Percentiles rank a stretch among this genome's conserved stretches.
These are phyloP conservation scores for Cnemophilus loriae DNA, from an alignment of 2,113 vertebrate species.

Conservation along the genomic window DNA sequence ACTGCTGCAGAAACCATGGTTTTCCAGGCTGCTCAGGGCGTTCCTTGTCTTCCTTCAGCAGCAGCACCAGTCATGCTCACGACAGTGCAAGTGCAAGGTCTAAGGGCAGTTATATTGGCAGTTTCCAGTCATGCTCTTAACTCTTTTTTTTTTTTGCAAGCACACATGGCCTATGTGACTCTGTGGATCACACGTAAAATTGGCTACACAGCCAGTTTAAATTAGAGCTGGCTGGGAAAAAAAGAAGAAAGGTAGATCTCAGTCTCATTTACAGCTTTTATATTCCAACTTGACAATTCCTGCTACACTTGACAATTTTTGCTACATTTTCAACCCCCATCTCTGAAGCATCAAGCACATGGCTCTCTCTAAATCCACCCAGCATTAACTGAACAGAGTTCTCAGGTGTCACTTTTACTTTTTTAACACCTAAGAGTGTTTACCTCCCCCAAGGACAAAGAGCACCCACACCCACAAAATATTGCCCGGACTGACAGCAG, in stretches of 20 bases:
- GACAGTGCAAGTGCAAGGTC: neutral
- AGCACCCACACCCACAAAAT: neutral
- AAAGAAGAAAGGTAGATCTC: neutral
- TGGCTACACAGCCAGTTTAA: neutral
- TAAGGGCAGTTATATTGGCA: neutral
- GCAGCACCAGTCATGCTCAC: neutral
- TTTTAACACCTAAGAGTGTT: neutral
- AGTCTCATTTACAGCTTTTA: neutral
- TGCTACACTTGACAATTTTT: neutral
- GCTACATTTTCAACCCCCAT: neutral
- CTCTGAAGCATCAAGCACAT: neutral
- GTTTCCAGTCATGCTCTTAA: neutral
- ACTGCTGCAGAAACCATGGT: neutral
- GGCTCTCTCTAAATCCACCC: neutral
- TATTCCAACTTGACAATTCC: neutral
- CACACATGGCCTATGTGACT: fast-evolving
- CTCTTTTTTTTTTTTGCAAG: neutral
- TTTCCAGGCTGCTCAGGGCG: neutral
- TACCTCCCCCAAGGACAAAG: neutral
- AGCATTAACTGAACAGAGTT: neutral
- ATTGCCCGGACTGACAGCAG: neutral
- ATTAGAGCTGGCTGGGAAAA: neutral
- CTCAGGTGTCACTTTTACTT: neutral
- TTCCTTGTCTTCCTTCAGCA: neutral
- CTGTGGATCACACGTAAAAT: neutral